Evolutionary conservation across 1,140 invertebrate genomes (phyloP).

Genomic region (Aphaenogaster ashmeadi): DNA sequence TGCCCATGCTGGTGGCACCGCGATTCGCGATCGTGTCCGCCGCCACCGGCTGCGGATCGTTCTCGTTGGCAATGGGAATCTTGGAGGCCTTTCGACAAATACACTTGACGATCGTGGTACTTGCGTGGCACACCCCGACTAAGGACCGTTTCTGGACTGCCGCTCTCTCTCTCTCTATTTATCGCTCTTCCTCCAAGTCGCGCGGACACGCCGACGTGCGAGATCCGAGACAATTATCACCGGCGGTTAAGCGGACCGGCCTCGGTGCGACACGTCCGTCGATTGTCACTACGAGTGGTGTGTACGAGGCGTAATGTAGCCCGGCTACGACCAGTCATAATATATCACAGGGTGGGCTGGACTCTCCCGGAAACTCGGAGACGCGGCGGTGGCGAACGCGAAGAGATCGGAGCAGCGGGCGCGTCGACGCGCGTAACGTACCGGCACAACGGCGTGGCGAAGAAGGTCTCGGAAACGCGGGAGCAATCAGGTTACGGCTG

Average conservation of each 20-base stretch:
- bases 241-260: conserved; percentile 47
- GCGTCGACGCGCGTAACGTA: conserved; percentile 25
- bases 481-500: conserved; percentile 77
- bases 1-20: conserved; percentile 87
- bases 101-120: conserved; percentile 61
- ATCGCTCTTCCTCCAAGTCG: neutral
- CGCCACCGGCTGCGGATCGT: conserved; percentile 83
- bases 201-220: neutral
- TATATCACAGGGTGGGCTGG: conserved; percentile 71
- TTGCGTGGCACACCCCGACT: neutral
- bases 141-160: neutral
- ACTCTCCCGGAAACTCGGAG: neutral
- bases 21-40: conserved; percentile 83
- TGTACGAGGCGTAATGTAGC: conserved; percentile 60
- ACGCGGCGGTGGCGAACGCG: neutral
- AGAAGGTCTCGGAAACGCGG: neutral
- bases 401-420: neutral
- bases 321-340: conserved; percentile 73
- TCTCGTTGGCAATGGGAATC: conserved; percentile 87
- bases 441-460: conserved; percentile 39
- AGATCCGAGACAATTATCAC: conserved; percentile 50
- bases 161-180: neutral
- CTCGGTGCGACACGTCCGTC: conserved; percentile 79
- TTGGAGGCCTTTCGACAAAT: conserved; percentile 80
- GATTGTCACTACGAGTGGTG: conserved; percentile 79